Conservation (phyloP, 2,113 vertebrate species). For the Sterrhoptilus dennistouni region DNA sequence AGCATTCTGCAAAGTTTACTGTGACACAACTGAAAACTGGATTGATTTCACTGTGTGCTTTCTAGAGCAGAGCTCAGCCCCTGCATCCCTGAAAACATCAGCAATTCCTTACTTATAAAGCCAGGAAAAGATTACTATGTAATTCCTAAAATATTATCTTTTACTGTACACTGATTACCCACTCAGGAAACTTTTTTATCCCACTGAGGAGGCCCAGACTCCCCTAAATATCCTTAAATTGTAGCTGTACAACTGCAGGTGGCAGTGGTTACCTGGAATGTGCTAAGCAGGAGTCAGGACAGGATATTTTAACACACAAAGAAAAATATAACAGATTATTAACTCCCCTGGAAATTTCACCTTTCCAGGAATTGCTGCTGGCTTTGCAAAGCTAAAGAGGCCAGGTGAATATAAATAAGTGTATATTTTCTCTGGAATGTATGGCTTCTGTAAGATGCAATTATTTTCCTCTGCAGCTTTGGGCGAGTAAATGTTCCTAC, state of each 20-base stretch:
- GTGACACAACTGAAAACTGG: background rate
- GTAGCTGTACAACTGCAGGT: background rate
- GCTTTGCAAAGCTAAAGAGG: conserved; percentile 40
- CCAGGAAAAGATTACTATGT: background rate
- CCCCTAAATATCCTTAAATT: background rate
- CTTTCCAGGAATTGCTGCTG: background rate
- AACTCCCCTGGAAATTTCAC: background rate
- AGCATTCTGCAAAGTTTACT: background rate
- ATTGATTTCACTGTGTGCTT: background rate
- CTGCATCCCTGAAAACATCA: background rate
- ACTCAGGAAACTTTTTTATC: background rate
- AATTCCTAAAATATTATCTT: background rate
- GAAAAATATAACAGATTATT: background rate
- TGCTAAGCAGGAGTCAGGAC: background rate
- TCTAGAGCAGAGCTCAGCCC: background rate
- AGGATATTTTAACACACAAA: background rate
- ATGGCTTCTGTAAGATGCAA: conserved; percentile 15
- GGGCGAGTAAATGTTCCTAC: conserved; percentile 23
- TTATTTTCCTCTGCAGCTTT: conserved; percentile 14
- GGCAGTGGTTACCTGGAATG: background rate
- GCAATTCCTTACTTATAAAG: background rate
- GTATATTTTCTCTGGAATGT: background rate
- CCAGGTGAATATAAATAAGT: background rate
- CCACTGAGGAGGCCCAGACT: background rate
- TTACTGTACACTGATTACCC: background rate